A percentile compares a stretch with the other conserved stretches of the same genome.
Evolutionary conservation across 1,140 invertebrate genomes (phyloP).

Genomic region (Panagrolaimus sp.): DNA sequence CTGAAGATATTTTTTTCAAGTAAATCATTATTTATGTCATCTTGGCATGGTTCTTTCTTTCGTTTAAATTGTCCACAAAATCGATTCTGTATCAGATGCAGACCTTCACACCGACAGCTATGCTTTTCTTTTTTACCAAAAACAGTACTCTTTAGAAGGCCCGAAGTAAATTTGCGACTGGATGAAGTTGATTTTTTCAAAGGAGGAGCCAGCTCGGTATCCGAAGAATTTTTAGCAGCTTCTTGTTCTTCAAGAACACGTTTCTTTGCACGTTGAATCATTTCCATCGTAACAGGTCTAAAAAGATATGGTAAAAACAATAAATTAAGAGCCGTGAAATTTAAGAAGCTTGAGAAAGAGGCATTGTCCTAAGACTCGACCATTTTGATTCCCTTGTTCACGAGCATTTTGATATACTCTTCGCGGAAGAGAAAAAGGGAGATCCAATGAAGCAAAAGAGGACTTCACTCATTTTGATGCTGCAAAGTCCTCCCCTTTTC

Average conservation of each 20-base stretch:
- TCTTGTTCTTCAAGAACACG: background rate
- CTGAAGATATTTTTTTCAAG: background rate
- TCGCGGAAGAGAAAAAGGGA: no score
- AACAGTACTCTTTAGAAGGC: background rate
- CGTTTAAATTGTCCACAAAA: constrained; percentile 14
- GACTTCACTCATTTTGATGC: no score
- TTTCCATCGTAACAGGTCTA: background rate
- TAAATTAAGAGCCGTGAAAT: no score
- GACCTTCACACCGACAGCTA: background rate
- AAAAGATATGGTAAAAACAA: no score
- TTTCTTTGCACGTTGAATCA: constrained; percentile 5
- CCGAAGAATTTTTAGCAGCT: background rate
- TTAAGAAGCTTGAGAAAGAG: no score
- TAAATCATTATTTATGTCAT: background rate
- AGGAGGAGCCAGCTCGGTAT: background rate
- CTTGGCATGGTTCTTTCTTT: background rate
- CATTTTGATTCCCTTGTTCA: no score
- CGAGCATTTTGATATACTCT: no score
- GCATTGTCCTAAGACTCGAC: no score
- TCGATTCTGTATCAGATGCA: constrained; percentile 6
- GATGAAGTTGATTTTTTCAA: background rate
- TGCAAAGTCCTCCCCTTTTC: no score
- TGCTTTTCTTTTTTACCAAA: background rate
- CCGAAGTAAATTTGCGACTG: background rate
- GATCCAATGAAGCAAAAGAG: no score